Evolutionary conservation across 2,113 vertebrate species (phyloP), one percentile per base, ranked within the genome.

Genomic region (Malurus melanocephalus): DNA sequence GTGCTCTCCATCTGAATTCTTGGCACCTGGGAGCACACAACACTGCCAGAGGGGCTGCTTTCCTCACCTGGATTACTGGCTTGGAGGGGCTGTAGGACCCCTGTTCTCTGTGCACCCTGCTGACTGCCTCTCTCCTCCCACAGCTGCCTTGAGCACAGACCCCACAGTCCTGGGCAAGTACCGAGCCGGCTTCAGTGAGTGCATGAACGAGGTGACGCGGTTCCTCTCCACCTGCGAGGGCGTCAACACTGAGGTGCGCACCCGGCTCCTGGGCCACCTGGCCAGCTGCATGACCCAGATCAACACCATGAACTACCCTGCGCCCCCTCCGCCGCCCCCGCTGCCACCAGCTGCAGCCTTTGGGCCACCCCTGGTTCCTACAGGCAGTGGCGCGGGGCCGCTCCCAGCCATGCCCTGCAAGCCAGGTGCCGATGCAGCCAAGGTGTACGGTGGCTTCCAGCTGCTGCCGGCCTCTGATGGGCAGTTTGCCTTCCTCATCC

Each of bases 221-320:
- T 99, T 99, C 96, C 97, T 99, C 87, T 99, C 99, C 96, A 99
- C 99, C 95, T 99, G 99, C 60, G 99, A 99, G 95, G 99, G 99
- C 5, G 99, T 99, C 72, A 99, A 99, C 97, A 98, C 98, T 1
- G 99, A 99, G 96, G 99, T 99, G 93, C 98, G 99, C 93, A 99
- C 99, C 61, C 98, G 99, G 62, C 98, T 99, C 62, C 98, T 99
- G 65, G 99, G 99, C 69, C 99, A 99, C 97, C 95, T 99, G 95
- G 98, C 99, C 94, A 98, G 97, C 98, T 99, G 99, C 97, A 99
- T 99, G 99, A 98, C 98, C 75, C 99, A 99, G 97, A 99, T 99
- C 97, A 99, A 99, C 96, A 98, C 99, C 83, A 98, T 99, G 98
- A 99, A 99, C 97, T 99, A 98, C 93, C 98, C 98, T 2, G 97